phyloP scores from a whole-genome alignment of 2,888 invertebrate genomes.

The Andrena flavipes region DNA sequence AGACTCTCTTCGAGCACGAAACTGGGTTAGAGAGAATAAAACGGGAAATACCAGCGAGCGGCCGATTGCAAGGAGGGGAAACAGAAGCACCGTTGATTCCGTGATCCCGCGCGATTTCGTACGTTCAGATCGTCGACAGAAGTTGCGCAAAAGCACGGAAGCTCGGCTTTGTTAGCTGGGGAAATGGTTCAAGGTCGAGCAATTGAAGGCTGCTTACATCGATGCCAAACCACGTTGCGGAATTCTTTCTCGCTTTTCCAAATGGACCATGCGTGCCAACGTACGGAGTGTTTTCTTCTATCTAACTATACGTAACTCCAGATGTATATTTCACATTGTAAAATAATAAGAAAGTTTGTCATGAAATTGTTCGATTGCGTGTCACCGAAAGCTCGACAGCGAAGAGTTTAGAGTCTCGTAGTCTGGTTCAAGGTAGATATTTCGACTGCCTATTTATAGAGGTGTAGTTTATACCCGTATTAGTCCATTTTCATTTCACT shows the following conservation, averaged over 20 bases:
- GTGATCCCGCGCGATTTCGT: slow-evolving; percentile 52
- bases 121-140: slow-evolving; percentile 21
- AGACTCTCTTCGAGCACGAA: slow-evolving; percentile 57
- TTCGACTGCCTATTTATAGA: too few relatives aligned
- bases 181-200: slow-evolving; percentile 65
- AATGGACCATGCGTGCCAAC: neutral
- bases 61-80: slow-evolving; percentile 65
- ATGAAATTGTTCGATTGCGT: too few relatives aligned
- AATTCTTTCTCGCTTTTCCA: neutral
- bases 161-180: slow-evolving; percentile 38
- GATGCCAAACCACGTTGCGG: slow-evolving; percentile 4
- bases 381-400: too few relatives aligned
- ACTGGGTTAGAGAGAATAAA: slow-evolving; percentile 72
- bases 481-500: too few relatives aligned
- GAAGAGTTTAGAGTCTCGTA: too few relatives aligned
- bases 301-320: too few relatives aligned
- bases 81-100: slow-evolving; percentile 25
- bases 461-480: too few relatives aligned
- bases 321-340: too few relatives aligned
- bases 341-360: too few relatives aligned
- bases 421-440: too few relatives aligned
- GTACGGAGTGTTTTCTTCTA: too few relatives aligned
- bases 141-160: slow-evolving; percentile 47
- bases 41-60: slow-evolving; percentile 60
- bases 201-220: slow-evolving; percentile 42